Evolutionary conservation across 2,888 invertebrate genomes (phyloP).

Genomic region (Hylaea fasciaria): DNA sequence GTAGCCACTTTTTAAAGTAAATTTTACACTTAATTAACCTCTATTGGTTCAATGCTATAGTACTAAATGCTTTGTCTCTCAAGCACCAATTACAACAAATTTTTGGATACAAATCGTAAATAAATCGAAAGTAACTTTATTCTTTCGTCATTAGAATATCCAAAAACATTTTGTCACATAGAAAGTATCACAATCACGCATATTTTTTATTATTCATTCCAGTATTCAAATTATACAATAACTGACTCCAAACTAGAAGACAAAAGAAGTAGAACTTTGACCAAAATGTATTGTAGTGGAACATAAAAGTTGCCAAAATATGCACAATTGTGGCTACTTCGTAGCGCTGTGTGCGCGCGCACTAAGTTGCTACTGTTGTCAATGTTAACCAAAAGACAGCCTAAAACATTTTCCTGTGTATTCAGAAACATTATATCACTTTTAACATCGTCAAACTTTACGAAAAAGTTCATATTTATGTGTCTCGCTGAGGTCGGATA

Average conservation of each 20-base stretch:
- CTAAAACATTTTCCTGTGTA: conserved; percentile 44
- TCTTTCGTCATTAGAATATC: conserved; percentile 35
- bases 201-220: conserved; percentile 17
- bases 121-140: conserved; percentile 17
- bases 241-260: too few relatives aligned
- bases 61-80: conserved; percentile 32
- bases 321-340: conserved; percentile 54
- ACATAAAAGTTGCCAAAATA: conserved; percentile 38
- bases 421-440: conserved; percentile 39
- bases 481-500: conserved; percentile 1
- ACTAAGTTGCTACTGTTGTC: conserved; percentile 75
- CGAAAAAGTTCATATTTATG: background rate
- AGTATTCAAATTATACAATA: too few relatives aligned
- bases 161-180: conserved; percentile 44
- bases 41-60: too few relatives aligned
- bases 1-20: too few relatives aligned
- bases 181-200: conserved; percentile 36
- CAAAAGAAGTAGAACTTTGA: background rate
- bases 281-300: too few relatives aligned
- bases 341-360: conserved; percentile 73
- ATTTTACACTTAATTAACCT: too few relatives aligned
- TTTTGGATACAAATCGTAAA: conserved; percentile 38
- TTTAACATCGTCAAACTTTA: background rate
- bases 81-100: conserved; percentile 44
- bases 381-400: conserved; percentile 65